A percentile compares a stretch with the other conserved stretches of the same genome.
Conservation (phyloP, 2,888 invertebrate species). For the Chorisops tibialis region DNA sequence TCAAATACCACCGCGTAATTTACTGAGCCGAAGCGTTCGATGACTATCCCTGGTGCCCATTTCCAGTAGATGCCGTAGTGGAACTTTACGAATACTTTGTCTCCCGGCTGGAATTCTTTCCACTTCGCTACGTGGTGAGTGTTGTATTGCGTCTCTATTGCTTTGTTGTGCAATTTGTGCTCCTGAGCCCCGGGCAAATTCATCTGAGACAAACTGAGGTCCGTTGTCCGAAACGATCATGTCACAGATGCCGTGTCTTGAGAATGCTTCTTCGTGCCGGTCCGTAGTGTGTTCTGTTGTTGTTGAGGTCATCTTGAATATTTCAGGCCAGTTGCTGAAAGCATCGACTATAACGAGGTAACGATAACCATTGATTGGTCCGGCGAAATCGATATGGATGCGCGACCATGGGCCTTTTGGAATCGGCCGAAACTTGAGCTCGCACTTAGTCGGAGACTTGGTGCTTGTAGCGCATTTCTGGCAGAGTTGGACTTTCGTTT, state of each 20-base stretch:
- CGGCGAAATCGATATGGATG: constrained; percentile 6
- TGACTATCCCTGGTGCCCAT: background rate
- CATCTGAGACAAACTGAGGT: background rate
- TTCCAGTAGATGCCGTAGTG: background rate
- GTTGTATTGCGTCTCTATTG: background rate
- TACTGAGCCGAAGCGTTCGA: background rate
- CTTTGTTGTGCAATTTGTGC: background rate
- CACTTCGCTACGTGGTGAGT: constrained; percentile 7
- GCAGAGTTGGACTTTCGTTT: too few relatives aligned
- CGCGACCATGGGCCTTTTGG: background rate
- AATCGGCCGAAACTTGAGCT: too few relatives aligned
- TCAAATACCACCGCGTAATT: background rate
- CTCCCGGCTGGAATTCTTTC: constrained; percentile 1
- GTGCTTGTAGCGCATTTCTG: too few relatives aligned
- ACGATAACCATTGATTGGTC: background rate
- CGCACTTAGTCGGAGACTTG: too few relatives aligned
- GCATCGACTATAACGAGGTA: constrained; percentile 43
- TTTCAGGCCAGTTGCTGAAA: constrained; percentile 41
- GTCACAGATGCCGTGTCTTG: background rate
- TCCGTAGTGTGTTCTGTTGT: background rate
- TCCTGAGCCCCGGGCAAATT: too few relatives aligned
- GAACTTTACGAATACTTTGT: background rate
- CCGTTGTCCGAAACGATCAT: background rate
- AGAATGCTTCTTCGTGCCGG: background rate
- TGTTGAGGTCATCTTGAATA: constrained; percentile 34